Base-by-base conservation (phyloP, 2,888 invertebrate species). In the Meliscaeva auricollis region DNA sequence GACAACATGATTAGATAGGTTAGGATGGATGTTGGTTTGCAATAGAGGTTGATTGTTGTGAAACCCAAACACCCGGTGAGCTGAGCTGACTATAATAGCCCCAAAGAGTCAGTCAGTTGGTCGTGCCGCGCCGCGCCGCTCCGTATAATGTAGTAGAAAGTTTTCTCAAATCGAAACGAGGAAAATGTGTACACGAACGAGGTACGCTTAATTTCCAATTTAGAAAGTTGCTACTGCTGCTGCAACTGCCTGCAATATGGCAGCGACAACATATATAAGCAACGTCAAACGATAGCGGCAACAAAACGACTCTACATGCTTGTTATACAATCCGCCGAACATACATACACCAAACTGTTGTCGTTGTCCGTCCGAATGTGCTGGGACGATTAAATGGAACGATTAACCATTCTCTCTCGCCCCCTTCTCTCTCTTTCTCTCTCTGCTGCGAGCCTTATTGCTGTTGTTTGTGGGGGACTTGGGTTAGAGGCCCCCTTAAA, bases 1-100 rank as follows among this genome's bases (percentile, higher is more conserved):
- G 85, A 85, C 85, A 85, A 81, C 80, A 77, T 85, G 85, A 77
- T 85, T 85, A 81, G 76, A 81, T 84, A 80, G 75, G 68, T 54
- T 54, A 46, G 56, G 41, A 54, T 9, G 22, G 26, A 5, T 32
- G 35, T 58, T 22, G 22, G 20, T 26, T 62, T 11, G 38, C 13
- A 32, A 3, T 32, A n/a, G 15, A 38, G 13, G 44, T 44, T 48
- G 46, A 8, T 50, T 8, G 50, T 38, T 9, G 4, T 38, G 11
- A 38, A 26, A 26, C 26, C 26, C 26, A 4, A 54, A 41, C 38
- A 56, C 54, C 72, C 48, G 64, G 41, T 35, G 46, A 13, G 1
- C 4, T 8, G 17, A n/a, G n/a, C n/a, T n/a, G n/a, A n/a, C n/a
- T n/a, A n/a, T n/a, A n/a, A n/a, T n/a, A n/a, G n/a, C n/a, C n/a